A percentile compares a stretch with the other conserved stretches of the same genome.
These are phyloP conservation scores for Ceratothoa steindachneri DNA, from an alignment of 2,888 invertebrate genomes.

Conservation along the genomic window DNA sequence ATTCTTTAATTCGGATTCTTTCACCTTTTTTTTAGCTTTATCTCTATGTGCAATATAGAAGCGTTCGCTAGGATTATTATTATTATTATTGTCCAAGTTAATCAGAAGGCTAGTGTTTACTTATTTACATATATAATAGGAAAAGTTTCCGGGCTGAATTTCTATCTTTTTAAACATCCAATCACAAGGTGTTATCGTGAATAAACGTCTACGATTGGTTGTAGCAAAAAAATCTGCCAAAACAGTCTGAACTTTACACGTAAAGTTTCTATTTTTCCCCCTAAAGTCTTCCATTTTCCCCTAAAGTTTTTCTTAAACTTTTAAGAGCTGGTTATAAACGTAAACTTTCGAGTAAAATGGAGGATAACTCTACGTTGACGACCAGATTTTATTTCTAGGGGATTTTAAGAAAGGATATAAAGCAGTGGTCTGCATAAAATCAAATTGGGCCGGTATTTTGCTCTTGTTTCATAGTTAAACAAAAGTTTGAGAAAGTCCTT, in stretches of 20 bases:
- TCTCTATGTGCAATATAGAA: too few species aligned
- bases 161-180: neutral
- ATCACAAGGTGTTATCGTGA: neutral
- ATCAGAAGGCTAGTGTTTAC: neutral
- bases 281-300: neutral
- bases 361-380: neutral
- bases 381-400: neutral
- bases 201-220: neutral
- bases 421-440: neutral
- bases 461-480: neutral
- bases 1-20: too few species aligned
- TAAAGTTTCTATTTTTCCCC: slow-evolving; percentile 9
- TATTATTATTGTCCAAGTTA: neutral
- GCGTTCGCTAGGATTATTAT: too few species aligned
- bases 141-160: neutral
- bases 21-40: too few species aligned
- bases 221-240: neutral
- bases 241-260: neutral
- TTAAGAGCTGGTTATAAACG: neutral
- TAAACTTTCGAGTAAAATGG: neutral
- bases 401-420: neutral
- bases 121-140: neutral
- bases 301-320: neutral
- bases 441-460: neutral
- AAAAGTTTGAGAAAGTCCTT: neutral